These are phyloP conservation scores for Tangara arthus DNA, from an alignment of 2,797 vertebrate species.

Conservation along the genomic window DNA sequence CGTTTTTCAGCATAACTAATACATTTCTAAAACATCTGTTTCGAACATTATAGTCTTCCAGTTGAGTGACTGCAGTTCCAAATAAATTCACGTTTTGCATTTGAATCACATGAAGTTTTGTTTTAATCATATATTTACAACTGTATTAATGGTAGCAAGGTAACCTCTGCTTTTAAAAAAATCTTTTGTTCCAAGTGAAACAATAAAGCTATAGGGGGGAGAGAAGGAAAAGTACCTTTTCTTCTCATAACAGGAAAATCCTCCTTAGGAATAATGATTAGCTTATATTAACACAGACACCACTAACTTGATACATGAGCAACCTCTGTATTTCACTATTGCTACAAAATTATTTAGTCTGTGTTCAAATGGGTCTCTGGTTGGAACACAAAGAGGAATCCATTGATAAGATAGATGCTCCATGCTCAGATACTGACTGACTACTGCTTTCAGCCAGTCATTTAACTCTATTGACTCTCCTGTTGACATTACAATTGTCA, in stretches of 20 bases:
- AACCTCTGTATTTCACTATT: not conserved
- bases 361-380: not conserved
- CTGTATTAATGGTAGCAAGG: not conserved
- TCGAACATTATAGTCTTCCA: not conserved
- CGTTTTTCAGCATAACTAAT: not conserved
- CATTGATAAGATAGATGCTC: not conserved
- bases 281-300: not conserved
- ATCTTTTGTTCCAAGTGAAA: not conserved
- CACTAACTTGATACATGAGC: not conserved
- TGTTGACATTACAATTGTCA: not conserved
- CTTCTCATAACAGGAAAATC: not conserved
- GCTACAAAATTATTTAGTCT: not conserved
- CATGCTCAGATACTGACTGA: not conserved
- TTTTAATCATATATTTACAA: not conserved
- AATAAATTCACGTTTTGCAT: not conserved
- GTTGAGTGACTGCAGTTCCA: not conserved
- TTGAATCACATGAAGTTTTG: accelerated
- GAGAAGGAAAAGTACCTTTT: not conserved
- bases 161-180: not conserved
- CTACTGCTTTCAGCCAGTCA: not conserved
- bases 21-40: not conserved
- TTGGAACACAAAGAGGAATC: not conserved
- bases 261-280: not conserved
- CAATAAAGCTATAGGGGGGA: not conserved
- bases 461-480: not conserved